A percentile compares a stretch with the other conserved stretches of the same genome.
Conservation (phyloP, 64 coral and sea anemone genomes). For the Catalaphyllia jardinei region DNA sequence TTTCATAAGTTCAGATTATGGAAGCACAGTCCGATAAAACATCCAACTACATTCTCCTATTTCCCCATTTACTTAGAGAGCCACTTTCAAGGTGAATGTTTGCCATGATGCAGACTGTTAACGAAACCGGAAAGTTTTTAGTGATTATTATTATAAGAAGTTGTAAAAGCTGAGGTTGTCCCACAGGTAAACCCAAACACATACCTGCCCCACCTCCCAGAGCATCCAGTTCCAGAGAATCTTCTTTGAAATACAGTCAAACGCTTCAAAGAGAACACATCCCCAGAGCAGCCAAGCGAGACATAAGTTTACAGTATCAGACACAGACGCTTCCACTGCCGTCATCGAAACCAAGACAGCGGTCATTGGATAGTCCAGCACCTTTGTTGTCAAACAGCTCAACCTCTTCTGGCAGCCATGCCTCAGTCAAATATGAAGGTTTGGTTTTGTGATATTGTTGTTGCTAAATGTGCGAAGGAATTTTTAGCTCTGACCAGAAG, state of each 20-base stretch:
- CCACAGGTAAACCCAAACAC: conserved; percentile 63
- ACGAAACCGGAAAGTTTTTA: not conserved
- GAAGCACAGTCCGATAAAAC: too few relatives aligned
- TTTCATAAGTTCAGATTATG: too few relatives aligned
- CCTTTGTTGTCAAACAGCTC: conserved; percentile 63
- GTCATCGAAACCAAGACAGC: conserved; percentile 48
- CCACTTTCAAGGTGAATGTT: too few relatives aligned
- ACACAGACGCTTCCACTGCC: conserved; percentile 76
- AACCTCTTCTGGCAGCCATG: conserved; percentile 65
- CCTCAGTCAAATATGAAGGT: conserved; percentile 78
- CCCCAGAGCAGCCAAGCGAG: conserved; percentile 49
- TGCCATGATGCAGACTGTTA: not conserved
- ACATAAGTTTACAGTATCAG: conserved; percentile 69
- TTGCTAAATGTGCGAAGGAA: too few relatives aligned
- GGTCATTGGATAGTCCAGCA: conserved; percentile 41
- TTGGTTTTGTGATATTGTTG: too few relatives aligned
- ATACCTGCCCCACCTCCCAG: conserved; percentile 81
- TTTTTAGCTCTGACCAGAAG: too few relatives aligned
- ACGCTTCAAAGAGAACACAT: conserved; percentile 73
- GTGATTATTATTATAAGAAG: not conserved
- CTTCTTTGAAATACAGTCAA: conserved; percentile 84
- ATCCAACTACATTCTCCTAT: too few relatives aligned
- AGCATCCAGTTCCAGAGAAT: conserved; percentile 85
- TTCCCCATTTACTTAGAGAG: too few relatives aligned
- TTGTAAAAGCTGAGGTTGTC: not conserved